phyloP scores from a whole-genome alignment of 2,113 vertebrate genomes.

The Heloderma charlesbogerti region DNA sequence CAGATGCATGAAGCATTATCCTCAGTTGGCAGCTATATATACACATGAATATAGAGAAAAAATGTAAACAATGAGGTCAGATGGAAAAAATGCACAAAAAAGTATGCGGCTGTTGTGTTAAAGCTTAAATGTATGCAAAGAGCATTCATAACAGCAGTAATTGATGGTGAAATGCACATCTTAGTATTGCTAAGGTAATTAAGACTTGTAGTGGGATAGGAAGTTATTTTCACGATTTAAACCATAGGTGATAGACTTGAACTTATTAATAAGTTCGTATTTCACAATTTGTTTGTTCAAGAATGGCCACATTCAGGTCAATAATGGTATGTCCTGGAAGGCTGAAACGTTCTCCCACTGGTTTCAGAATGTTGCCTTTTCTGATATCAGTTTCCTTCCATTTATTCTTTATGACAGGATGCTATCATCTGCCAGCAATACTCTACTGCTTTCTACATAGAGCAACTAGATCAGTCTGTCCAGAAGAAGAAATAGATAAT shows the following conservation, averaged over 20 bases:
- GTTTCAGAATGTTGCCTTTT: background rate
- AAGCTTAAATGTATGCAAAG: background rate
- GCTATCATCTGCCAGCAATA: background rate
- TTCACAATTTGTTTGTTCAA: background rate
- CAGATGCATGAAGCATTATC: background rate
- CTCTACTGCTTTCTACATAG: background rate
- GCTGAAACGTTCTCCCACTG: background rate
- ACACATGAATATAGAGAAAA: background rate
- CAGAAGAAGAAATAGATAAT: background rate
- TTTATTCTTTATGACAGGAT: background rate
- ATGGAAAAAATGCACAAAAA: background rate
- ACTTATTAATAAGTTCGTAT: background rate
- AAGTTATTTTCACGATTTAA: background rate
- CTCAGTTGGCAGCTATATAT: background rate
- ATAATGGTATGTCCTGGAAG: background rate
- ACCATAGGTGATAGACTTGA: background rate
- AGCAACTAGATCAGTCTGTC: background rate
- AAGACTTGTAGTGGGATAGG: too few relatives aligned
- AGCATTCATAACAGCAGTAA: background rate
- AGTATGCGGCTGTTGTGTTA: background rate
- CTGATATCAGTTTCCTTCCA: background rate
- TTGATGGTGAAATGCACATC: background rate
- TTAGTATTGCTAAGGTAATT: background rate
- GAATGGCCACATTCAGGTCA: background rate
- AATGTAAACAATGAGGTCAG: background rate